Evolutionary conservation across 2,797 vertebrate species (phyloP), one percentile per base, ranked within the genome.

Genomic region (Rhynchotus rufescens): DNA sequence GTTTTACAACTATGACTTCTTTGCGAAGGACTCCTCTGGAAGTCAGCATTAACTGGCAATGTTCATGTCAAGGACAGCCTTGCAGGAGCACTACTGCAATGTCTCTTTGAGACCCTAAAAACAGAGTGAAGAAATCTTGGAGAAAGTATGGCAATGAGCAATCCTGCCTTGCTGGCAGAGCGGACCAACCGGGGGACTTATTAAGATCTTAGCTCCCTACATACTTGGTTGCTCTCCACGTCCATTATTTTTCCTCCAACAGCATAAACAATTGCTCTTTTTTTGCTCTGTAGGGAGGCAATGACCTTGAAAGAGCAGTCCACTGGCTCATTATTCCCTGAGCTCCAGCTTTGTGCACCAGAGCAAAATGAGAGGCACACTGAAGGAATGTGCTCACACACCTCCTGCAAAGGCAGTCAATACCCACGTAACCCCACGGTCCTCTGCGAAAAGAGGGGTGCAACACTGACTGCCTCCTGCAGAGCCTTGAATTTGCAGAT

Each of bases 221-320:
- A 67, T 86, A 88, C 79, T 82, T 89, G 36, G 34, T 90, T 80
- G 59, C 83, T 91, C 91, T 89, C 90, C 86, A 85, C 17, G 49
- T 64, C 42, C 34, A 68, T 92, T 92, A 54, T 49, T 49, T 49
- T 49, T 49, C 47, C 32, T 83, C 73, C 81, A 87, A 49, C 47
- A 86, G 76, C 40, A 78, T 59, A 73, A 76, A 90, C 81, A 95
- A 94, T 54, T 42, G 69, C 19, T 87, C 32, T 56, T 85, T 94
- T 94, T 93, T 87, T 90, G 20, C 60, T 83, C 79, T 60, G 38
- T 25, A 30, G 71, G 47, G 61, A 91, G 42, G 79, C 88, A 30
- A 23, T 89, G 95, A 94, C 94, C 92, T 93, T 78, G 86, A 84
- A 89, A 80, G 84, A 74, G 83, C 76, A 80, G 68, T 56, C 75